phyloP scores from a whole-genome alignment of 2,113 vertebrate genomes.

The Perca schrenkii region DNA sequence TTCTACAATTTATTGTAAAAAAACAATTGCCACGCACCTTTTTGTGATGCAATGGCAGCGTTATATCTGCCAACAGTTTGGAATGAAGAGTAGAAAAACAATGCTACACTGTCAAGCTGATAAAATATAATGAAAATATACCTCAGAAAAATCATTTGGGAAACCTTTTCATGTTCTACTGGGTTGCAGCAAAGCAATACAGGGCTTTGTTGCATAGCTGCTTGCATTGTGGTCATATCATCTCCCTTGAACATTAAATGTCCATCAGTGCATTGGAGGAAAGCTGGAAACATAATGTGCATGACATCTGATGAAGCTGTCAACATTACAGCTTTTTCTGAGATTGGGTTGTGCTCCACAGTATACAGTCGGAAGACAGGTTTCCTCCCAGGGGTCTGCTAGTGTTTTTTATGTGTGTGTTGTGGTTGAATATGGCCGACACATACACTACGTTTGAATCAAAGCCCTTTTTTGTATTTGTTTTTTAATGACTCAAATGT shows the following conservation, averaged over 20 bases:
- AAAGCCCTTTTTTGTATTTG: too few relatives aligned
- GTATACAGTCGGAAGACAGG: constrained; percentile 5
- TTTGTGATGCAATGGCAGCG: constrained; percentile 43
- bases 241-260: constrained; percentile 65
- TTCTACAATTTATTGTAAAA: too few relatives aligned
- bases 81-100: constrained; percentile 35
- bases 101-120: constrained; percentile 32
- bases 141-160: constrained; percentile 48
- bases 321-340: constrained; percentile 35
- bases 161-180: constrained; percentile 53
- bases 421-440: background rate
- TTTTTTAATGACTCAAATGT: background rate
- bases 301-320: constrained; percentile 55
- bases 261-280: constrained; percentile 41
- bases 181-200: constrained; percentile 36
- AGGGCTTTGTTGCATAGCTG: constrained; percentile 41
- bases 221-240: constrained; percentile 49
- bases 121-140: constrained; percentile 49
- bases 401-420: background rate
- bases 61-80: constrained; percentile 41
- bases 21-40: constrained; percentile 19
- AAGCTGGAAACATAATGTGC: constrained; percentile 40
- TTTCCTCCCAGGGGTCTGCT: constrained; percentile 1
- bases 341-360: constrained; percentile 28
- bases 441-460: background rate